phyloP scores from a whole-genome alignment of 2,888 invertebrate genomes.

The Nysson spinosus region DNA sequence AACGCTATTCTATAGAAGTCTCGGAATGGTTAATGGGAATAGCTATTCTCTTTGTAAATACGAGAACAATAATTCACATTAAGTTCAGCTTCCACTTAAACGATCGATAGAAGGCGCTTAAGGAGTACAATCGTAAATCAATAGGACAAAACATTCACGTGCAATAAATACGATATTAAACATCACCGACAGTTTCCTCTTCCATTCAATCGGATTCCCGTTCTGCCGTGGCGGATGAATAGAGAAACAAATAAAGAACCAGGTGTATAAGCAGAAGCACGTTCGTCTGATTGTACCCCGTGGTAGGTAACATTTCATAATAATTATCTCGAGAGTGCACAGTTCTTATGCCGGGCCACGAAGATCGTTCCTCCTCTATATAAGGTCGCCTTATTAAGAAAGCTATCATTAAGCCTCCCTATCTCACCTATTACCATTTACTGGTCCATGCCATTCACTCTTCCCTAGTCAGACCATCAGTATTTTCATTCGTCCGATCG shows the following conservation, averaged over 20 bases:
- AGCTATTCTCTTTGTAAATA: background rate
- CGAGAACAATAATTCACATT: background rate
- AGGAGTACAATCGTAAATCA: background rate
- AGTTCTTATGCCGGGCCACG: constrained; percentile 38
- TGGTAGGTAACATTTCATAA: constrained; percentile 65
- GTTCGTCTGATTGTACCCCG: constrained; percentile 62
- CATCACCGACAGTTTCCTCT: constrained; percentile 10
- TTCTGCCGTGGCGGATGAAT: constrained; percentile 21
- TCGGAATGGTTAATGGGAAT: too few relatives aligned
- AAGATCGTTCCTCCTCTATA: constrained; percentile 58
- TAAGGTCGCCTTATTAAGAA: constrained; percentile 71
- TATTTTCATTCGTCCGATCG: constrained; percentile 67
- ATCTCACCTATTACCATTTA: constrained; percentile 69
- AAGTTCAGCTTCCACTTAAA: background rate
- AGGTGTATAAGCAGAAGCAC: constrained; percentile 66
- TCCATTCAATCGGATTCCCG: constrained; percentile 29
- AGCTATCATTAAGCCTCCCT: constrained; percentile 72
- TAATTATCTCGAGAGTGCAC: constrained; percentile 61
- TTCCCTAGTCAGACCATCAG: constrained; percentile 71
- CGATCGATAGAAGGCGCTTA: background rate
- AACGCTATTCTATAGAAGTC: too few relatives aligned
- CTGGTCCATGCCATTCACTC: constrained; percentile 57
- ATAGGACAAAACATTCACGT: constrained; percentile 7
- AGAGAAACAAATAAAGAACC: constrained; percentile 39
- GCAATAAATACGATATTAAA: constrained; percentile 19